Evolutionary conservation across 2,888 invertebrate genomes (phyloP), one percentile per base, ranked within the genome.

Genomic region (Dexiosoma caninum): DNA sequence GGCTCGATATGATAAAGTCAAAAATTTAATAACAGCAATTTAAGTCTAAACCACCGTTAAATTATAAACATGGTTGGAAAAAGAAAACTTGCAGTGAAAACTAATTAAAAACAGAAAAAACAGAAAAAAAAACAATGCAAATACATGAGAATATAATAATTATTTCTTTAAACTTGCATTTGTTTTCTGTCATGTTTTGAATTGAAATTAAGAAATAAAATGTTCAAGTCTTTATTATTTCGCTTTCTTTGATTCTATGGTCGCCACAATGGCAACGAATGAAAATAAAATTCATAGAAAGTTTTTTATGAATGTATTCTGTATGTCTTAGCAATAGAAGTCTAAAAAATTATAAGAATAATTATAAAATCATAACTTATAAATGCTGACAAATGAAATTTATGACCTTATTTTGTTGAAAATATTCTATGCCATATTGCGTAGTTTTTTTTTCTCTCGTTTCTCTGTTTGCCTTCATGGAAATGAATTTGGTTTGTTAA

Each of bases 301-400:
- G 67, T 62, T 23, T 10, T 8, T 64, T 30, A 57, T 40, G 7
- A 21, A n/a, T n/a, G n/a, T 59, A 19, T 66, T 10, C 5, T 27
- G 3, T 49, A 7, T 59, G n/a, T 19, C 57, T 23, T 46, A 49
- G 19, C 5, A 30, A 35, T 27, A 37, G 27, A 66, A 40, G 46
- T 62, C 44, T 1, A 21, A 21, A 23, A 32, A 23, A 64, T 6
- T 23, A 1, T 27, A 40, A 8, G 21, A 71, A 76, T 76, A 80
- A 80, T 80, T 80, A 72, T 60, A 76, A 76, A 76, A 55, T 16
- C 74, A 71, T 72, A 80, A 76, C 53, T 80, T 80, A 67, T 67
- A 80, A 76, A 76, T 60, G 67, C 12, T 59, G 79, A 49, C 76
- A 72, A 80, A 76, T 76, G 35, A 76, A 80, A 76, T 80, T 80